A percentile compares a stretch with the other conserved stretches of the same genome.
Evolutionary conservation across 2,113 vertebrate species (phyloP).

Genomic region (Bujurquina vittata): DNA sequence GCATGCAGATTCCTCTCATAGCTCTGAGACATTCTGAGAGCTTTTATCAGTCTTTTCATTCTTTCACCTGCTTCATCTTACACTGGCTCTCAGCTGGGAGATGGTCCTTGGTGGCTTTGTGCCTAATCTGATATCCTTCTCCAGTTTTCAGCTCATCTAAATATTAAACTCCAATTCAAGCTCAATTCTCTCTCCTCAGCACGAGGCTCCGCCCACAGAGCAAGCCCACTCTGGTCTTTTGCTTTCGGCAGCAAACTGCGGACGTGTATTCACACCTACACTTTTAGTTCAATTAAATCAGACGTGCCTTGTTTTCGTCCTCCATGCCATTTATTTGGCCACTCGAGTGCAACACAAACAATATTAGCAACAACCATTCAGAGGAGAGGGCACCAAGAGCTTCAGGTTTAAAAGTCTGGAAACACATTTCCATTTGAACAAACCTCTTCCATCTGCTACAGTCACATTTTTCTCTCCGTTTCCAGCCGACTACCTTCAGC

Average conservation of each 20-base stretch:
- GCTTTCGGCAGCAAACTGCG: neutral
- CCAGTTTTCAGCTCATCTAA: neutral
- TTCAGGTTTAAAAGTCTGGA: no score
- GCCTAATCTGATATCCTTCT: neutral
- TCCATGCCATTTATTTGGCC: neutral
- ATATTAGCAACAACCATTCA: neutral
- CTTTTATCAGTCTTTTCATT: neutral
- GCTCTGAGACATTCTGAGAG: neutral
- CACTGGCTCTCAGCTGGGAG: neutral
- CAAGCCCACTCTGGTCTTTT: neutral
- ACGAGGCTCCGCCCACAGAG: neutral
- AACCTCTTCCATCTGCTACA: neutral
- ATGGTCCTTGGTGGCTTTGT: neutral
- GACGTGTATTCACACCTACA: neutral
- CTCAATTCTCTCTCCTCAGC: neutral
- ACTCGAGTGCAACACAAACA: neutral
- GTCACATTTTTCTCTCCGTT: neutral
- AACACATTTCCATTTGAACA: neutral
- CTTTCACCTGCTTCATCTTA: conserved; percentile 7
- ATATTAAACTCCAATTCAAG: neutral
- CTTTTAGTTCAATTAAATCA: neutral
- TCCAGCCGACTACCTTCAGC: conserved; percentile 52
- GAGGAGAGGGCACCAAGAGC: neutral
- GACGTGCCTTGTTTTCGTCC: neutral
- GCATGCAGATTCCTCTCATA: conserved; percentile 45